Evolutionary conservation across 2,888 invertebrate species (phyloP), one percentile per base, ranked within the genome.

Genomic region (Silvanus unidentatus): DNA sequence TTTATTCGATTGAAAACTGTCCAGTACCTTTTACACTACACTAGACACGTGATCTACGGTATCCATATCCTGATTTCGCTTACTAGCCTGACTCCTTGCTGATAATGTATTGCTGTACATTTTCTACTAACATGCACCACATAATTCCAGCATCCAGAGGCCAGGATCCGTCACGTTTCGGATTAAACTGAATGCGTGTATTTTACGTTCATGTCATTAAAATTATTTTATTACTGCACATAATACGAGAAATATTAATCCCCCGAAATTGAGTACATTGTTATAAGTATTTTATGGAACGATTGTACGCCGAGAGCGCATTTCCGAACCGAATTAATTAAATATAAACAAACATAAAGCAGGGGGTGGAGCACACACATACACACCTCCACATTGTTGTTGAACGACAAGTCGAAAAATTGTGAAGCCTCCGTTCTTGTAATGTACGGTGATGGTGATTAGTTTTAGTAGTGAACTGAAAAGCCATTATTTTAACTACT

Each of bases 1-100:
- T 45, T 54, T 57, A 59, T 54, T 59, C 55, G 51, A 59, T 57
- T 58, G 58, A 56, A 60, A 60, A 57, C 56, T 58, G 58, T 58
- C 60, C 53, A 52, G 51, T 50, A 55, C 59, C 61, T 62, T 60
- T 62, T 54, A 59, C 62, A 60, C 55, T 61, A 62, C 60, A 62
- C 57, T 61, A 54, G 50, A 49, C 55, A 41, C 53, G 55, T 61
- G 59, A 62, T 60, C 54, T 60, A 62, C 54, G 51, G 56, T 50
- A 45, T 48, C 53, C 50, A 56, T 57, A 55, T 58, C 50, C 52
- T 48, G 53, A 53, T 57, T 53, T 52, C 52, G 54, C 53, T 53
- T 54, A 54, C 22, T 22, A 22, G 22, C 22, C 47, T 51, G 50
- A 50, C 49, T 55, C 45, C 52, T 54, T 49, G 42, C 53, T 44